Base-by-base conservation (phyloP, 2,888 invertebrate genomes). In the Diogma glabrata region DNA sequence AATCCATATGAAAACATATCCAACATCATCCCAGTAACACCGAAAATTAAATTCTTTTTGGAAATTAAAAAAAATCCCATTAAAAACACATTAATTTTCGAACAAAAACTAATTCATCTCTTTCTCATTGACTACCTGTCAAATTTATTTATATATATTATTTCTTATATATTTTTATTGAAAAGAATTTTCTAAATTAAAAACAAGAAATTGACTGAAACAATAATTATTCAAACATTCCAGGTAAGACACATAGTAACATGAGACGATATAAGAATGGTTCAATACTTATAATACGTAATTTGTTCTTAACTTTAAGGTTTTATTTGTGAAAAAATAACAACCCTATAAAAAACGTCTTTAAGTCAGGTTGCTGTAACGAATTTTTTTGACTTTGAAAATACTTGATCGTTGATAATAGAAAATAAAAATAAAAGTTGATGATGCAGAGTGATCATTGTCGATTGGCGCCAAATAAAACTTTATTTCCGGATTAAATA, bases 111-210 rank as follows among this genome's bases (percentile, higher is more conserved):
- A 43, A 43, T 43, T 43, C 43, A 43, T 43, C 43, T 43, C 43
- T 43, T 43, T 43, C 43, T 43, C 23, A 43, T 43, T 43, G 43
- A 43, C 43, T 43, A 43, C 22, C 43, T 43, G 43, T 43, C 43
- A 43, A 12, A 43, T 22, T 22, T 22, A 43, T 43, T 43, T 22
- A 22, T 43, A 22, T 43, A 43, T 22, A 14, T 43, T 43, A 8
- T 43, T n/a, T n/a, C n/a, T n/a, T n/a, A n/a, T n/a, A n/a, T n/a
- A n/a, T n/a, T n/a, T 36, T 3, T 22, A 43, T 43, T 22, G 22
- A 12, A 43, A 43, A 43, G 43, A 43, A 43, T 43, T 43, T 43
- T 4, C 19, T 20, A 40, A n/a, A 43, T n/a, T n/a, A 19, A 36
- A 36, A 7, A 36, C 14, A 36, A 36, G 17, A 36, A 36, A 38